These are phyloP conservation scores for Jaculus jaculus DNA, from an alignment of 2,113 vertebrate species.

Conservation along the genomic window DNA sequence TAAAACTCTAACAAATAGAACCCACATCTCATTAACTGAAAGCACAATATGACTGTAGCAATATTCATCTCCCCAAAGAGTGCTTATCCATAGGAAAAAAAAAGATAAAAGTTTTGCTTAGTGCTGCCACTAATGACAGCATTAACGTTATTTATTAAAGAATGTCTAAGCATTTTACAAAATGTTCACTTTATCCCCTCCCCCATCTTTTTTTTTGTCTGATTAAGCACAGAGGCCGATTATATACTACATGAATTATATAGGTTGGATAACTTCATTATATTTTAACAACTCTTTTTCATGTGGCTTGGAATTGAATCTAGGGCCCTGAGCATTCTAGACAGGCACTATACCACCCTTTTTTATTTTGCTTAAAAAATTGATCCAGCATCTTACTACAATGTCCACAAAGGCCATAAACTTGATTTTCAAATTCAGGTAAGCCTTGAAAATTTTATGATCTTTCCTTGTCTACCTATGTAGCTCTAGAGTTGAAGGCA, in stretches of 20 bases:
- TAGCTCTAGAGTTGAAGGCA: fast-evolving
- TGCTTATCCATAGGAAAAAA: conserved; percentile 74
- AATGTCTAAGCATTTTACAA: conserved; percentile 76
- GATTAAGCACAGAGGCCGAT: conserved; percentile 59
- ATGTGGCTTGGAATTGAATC: not conserved
- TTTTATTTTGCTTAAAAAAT: not conserved
- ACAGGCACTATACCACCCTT: not conserved
- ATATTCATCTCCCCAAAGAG: conserved; percentile 84
- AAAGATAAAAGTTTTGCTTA: conserved; percentile 82
- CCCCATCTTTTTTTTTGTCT: conserved; percentile 1
- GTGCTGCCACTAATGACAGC: conserved; percentile 80
- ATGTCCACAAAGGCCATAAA: not conserved
- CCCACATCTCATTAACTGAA: conserved; percentile 84
- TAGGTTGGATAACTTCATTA: conserved; percentile 57
- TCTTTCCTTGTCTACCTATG: too few species aligned
- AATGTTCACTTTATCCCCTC: conserved; percentile 68
- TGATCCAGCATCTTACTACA: not conserved
- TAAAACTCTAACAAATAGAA: conserved; percentile 85
- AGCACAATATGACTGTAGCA: conserved; percentile 83
- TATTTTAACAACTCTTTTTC: conserved; percentile 1
- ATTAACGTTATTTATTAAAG: conserved; percentile 84
- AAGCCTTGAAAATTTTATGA: not conserved
- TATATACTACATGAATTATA: conserved; percentile 50
- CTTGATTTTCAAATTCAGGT: not conserved
- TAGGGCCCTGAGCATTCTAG: not conserved